Evolutionary conservation across 1,140 invertebrate species (phyloP), one percentile per base, ranked within the genome.

Genomic region (Drosophila auraria): DNA sequence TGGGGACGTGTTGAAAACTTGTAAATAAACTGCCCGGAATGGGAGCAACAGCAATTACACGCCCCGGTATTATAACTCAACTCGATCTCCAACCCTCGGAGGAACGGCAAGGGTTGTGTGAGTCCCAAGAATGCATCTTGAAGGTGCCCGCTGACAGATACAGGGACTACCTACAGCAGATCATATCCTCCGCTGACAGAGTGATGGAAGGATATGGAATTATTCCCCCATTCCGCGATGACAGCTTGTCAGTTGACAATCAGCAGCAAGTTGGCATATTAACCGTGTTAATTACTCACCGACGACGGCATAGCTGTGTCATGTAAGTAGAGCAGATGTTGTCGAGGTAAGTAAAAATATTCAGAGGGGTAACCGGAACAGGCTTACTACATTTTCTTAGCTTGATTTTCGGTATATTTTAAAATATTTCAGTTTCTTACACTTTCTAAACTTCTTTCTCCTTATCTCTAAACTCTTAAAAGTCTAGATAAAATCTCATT

Each of bases 21-120:
- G 72, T 83, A 87, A 83, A 87, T 86, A 82, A 86, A 84, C 72
- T 80, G 58, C n/a, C n/a, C 36, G 65, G 45, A 79, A 83, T 79
- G 81, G 33, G 60, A 66, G 47, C 53, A 44, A 17, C 49, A 38
- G 47, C 61, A 81, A 82, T 81, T 82, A 84, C 82, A 80, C 59
- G 82, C 54, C 42, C 47, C 53, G 70, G 70, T 70, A 86, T 81
- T 75, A 80, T 83, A 81, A 80, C 47, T 78, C 68, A 81, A 81
- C 61, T 77, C 44, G 59, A 44, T 20, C 30, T 54, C 17, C 54
- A 77, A 77, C 74, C 63, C 63, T 60, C 8, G n/a, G 5, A 12
- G 8, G 36, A 17, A 2, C 56, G 7, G 42, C 45, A 57, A 56
- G 73, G 74, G 62, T 47, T 65, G 72, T 36, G 17, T 12, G 45